These are phyloP conservation scores for Etia nguti DNA, from an alignment of 2,113 vertebrate genomes.

Conservation along the genomic window DNA sequence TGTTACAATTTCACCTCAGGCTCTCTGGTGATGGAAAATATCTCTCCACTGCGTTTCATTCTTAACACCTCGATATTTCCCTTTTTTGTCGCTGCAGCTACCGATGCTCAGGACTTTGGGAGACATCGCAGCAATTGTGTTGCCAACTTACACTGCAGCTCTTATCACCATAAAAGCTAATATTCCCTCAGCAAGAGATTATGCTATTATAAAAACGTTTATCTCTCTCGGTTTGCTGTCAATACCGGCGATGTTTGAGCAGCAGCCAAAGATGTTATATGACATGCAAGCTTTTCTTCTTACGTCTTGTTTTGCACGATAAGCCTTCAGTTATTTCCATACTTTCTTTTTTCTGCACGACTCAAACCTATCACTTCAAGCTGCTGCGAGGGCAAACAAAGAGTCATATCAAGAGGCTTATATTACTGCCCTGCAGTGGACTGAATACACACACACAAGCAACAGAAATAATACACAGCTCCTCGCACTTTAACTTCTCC, in stretches of 20 bases:
- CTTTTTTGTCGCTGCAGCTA: not conserved
- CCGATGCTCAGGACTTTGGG: not conserved
- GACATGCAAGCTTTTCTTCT: not conserved
- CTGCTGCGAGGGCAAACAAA: conserved; percentile 23
- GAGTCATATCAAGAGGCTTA: conserved; percentile 1
- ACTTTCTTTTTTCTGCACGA: not conserved
- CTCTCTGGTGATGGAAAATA: conserved; percentile 9
- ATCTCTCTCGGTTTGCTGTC: conserved; percentile 2
- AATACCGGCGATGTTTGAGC: not conserved
- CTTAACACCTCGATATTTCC: conserved; percentile 1
- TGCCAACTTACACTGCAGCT: conserved; percentile 16
- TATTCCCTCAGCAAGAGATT: not conserved
- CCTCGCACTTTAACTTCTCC: not conserved
- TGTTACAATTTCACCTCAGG: not conserved
- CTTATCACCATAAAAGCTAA: conserved; percentile 12
- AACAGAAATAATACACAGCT: conserved; percentile 22
- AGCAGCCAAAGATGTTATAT: not conserved
- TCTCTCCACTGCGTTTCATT: not conserved
- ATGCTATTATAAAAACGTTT: conserved; percentile 9
- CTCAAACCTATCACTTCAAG: conserved; percentile 15
- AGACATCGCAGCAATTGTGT: not conserved
- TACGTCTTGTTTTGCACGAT: not conserved
- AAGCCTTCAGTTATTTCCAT: conserved; percentile 31
- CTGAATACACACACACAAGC: conserved; percentile 22
- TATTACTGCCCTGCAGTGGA: conserved; percentile 19